Evolutionary conservation across 2,888 invertebrate genomes (phyloP), one percentile per base, ranked within the genome.

Genomic region (Thyatira batis): DNA sequence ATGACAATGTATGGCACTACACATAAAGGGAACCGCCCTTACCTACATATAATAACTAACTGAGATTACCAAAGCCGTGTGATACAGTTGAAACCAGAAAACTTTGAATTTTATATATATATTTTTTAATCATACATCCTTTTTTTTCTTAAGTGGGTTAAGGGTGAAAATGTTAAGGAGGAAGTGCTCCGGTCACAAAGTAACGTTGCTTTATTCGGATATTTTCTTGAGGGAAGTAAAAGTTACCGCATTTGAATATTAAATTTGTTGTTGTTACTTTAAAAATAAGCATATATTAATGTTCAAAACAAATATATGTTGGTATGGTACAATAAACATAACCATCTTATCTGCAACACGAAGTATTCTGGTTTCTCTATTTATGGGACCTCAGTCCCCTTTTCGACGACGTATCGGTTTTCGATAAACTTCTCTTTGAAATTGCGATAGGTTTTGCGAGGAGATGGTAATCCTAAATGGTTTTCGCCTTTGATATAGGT

Each of bases 1-100:
- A 78, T 71, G n/a, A 71, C 64, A 58, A 68, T 67, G 68, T 65
- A 65, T 61, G 61, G 64, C 65, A 70, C 71, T 70, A 73, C 68
- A n/a, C n/a, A n/a, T 72, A 69, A 54, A 55, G 56, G 55, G 52
- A 62, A 57, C 57, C n/a, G n/a, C n/a, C 53, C 67, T 57, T 58
- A 61, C 52, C 59, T 63, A 62, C 60, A 52, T 65, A 69, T 59
- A 62, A 58, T 39, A 39, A 39, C 55, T 65, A 64, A 59, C 54
- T 61, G 62, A 74, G 63, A 76, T 71, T 70, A 63, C 64, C 50
- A 60, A n/a, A n/a, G n/a, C n/a, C n/a, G n/a, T n/a, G n/a, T n/a
- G n/a, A n/a, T n/a, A n/a, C n/a, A n/a, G n/a, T n/a, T n/a, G n/a
- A n/a, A n/a, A n/a, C n/a, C n/a, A 39, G 13, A 11, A 11, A 5